Evolutionary conservation across 2,888 invertebrate species (phyloP).

Genomic region (Orthonevra nobilis): DNA sequence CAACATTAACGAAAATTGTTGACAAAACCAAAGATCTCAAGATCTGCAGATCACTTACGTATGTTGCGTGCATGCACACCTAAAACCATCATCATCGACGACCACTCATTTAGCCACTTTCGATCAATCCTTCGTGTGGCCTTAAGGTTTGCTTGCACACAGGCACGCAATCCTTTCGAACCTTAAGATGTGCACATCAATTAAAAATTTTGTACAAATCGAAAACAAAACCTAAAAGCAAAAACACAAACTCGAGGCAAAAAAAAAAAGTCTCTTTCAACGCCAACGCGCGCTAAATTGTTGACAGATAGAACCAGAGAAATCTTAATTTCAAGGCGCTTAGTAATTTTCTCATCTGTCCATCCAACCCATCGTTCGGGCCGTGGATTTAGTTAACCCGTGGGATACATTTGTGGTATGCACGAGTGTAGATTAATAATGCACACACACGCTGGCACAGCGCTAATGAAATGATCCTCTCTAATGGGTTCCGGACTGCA

Average conservation of each 20-base stretch:
- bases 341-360: conserved; percentile 26
- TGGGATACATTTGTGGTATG: not conserved
- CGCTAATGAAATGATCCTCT: not conserved
- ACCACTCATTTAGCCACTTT: conserved; percentile 41
- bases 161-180: conserved; percentile 14
- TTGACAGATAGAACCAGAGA: conserved; percentile 19
- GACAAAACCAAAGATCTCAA: too few relatives aligned
- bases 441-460: not conserved
- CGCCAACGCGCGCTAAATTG: conserved; percentile 6
- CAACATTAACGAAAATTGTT: too few relatives aligned
- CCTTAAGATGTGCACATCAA: conserved; percentile 36
- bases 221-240: not conserved
- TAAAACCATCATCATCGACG: conserved; percentile 1
- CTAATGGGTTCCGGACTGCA: conserved; percentile 8
- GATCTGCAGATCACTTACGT: conserved; percentile 9
- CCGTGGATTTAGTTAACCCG: too few relatives aligned
- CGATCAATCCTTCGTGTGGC: conserved; percentile 16
- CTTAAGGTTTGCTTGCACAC: conserved; percentile 9
- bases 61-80: conserved; percentile 18
- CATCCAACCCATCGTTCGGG: not conserved
- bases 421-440: conserved; percentile 6
- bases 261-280: too few relatives aligned
- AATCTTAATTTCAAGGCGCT: conserved; percentile 42
- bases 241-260: too few relatives aligned
- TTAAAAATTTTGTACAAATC: conserved; percentile 5